phyloP scores from a whole-genome alignment of 2,888 invertebrate species.

The Eupeodes luniger region DNA sequence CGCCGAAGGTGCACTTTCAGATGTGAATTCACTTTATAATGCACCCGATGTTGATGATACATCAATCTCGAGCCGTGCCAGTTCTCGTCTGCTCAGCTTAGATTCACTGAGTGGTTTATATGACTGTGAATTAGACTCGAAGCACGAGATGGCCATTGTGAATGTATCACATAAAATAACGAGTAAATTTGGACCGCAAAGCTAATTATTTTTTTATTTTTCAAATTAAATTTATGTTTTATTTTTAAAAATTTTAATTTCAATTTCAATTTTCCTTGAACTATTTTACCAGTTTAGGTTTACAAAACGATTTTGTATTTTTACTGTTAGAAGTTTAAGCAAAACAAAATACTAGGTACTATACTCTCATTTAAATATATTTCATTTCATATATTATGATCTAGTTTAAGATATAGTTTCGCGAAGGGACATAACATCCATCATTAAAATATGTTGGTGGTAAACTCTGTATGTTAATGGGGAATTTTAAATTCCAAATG shows the following conservation, averaged over 20 bases:
- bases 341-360: slow-evolving; percentile 17
- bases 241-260: slow-evolving; percentile 3
- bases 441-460: neutral
- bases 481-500: slow-evolving; percentile 40
- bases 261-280: slow-evolving; percentile 42
- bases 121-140: slow-evolving; percentile 86
- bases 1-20: slow-evolving; percentile 94
- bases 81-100: slow-evolving; percentile 91
- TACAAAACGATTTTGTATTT: slow-evolving; percentile 66
- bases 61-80: slow-evolving; percentile 92
- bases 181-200: slow-evolving; percentile 83
- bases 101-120: slow-evolving; percentile 93
- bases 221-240: neutral
- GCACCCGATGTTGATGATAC: slow-evolving; percentile 89
- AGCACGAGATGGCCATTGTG: slow-evolving; percentile 84
- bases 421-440: neutral
- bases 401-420: slow-evolving; percentile 37
- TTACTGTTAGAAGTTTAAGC: slow-evolving; percentile 21
- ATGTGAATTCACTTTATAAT: slow-evolving; percentile 93
- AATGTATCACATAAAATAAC: slow-evolving; percentile 84
- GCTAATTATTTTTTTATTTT: slow-evolving; percentile 66
- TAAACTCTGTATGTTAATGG: slow-evolving; percentile 24
- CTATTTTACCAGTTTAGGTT: slow-evolving; percentile 50
- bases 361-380: slow-evolving; percentile 5
- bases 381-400: slow-evolving; percentile 21